phyloP scores from a whole-genome alignment of 2,113 vertebrate species.

The Arizona elegans region DNA sequence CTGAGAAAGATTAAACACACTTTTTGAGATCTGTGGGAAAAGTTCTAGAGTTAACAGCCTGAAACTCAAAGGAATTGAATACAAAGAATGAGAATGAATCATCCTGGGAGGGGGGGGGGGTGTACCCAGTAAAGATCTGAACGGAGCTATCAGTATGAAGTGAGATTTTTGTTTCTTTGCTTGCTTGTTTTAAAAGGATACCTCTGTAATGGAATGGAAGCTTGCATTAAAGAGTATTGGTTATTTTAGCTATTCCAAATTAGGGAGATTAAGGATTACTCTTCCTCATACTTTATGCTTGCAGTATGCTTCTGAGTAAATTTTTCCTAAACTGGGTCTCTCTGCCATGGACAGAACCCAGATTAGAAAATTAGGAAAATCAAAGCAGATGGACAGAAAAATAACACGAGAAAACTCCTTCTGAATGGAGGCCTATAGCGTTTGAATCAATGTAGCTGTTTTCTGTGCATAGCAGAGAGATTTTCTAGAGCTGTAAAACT shows the following conservation, averaged over 20 bases:
- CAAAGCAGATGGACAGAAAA: background rate
- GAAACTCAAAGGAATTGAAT: background rate
- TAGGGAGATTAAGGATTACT: background rate
- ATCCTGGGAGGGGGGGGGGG: background rate
- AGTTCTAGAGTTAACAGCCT: background rate
- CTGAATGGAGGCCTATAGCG: background rate
- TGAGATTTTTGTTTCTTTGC: background rate
- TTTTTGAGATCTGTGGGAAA: background rate
- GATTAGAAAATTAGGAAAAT: background rate
- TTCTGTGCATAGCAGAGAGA: background rate
- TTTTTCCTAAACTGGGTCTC: background rate
- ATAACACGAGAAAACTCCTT: background rate
- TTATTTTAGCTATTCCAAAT: background rate
- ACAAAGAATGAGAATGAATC: background rate
- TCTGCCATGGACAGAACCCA: background rate
- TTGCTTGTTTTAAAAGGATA: background rate
- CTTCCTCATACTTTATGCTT: background rate
- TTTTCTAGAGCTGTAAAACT: background rate
- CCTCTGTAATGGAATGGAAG: background rate
- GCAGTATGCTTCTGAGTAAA: background rate
- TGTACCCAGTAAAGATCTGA: background rate
- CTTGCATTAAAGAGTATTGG: background rate
- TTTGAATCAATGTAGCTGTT: background rate
- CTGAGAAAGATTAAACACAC: background rate
- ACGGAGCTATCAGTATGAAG: background rate